Base-by-base conservation (phyloP, 2,113 vertebrate genomes). In the Callionymus lyra region DNA sequence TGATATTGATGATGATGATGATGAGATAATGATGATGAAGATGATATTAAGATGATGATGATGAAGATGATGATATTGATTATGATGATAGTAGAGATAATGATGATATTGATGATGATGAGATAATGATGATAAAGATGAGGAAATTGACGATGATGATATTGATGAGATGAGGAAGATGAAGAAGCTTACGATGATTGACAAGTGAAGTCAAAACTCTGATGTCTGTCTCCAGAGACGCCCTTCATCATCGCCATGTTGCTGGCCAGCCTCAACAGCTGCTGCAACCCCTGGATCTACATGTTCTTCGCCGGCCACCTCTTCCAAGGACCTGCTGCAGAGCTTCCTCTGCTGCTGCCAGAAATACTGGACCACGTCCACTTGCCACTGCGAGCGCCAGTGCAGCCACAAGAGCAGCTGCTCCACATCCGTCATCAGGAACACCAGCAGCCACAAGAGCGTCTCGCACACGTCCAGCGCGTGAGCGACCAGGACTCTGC, bases 251-350 rank as follows among this genome's bases (percentile, higher is more conserved):
- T 97, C 0, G 84, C 88, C 72, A 92, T 94, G 87, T 78, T 97
- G 33, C 76, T 97, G 71, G 92, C 90, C 68, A 94, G 91, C 62
- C 87, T 97, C 53, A 97, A 95, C 84, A 94, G 91, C 81, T 97
- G 93, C 80, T 95, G 91, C 57, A 97, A 97, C 77, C 93, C 93
- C 13, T 97, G 93, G 92, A 97, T 97, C 85, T 97, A 97, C 85
- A 88, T 97, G 91, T 84, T 91, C 18, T 97, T 95, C 65, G 91
- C 86, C 0, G 90, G 91, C 12, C 91, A 92, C 66, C 88, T 96
- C 53, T 93, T 94, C n/a, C 78, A 90, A 86, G 0, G 89, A 94
- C 60, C 82, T 91, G 15, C 4, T 78, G 50, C 86, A 74, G 35
- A 82, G 83, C 50, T 73, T 88, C 56, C 79, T 85, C 62, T 94